These are phyloP conservation scores for Echiichthys vipera DNA, from an alignment of 2,797 vertebrate genomes.

Conservation along the genomic window DNA sequence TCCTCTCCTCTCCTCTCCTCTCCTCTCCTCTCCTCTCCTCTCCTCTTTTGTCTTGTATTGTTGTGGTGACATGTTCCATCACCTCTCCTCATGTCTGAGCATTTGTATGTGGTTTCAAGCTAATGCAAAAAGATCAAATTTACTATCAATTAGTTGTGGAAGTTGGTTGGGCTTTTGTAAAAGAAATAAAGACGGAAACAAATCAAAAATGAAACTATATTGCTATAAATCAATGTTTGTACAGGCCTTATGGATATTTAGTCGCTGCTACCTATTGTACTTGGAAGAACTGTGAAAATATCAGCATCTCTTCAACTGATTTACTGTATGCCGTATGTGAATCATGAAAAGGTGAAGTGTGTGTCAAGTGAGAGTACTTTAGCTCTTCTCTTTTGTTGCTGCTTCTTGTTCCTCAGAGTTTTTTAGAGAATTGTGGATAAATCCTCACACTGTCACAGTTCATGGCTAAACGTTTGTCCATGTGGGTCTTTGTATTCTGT, in stretches of 20 bases:
- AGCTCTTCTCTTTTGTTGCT: background rate
- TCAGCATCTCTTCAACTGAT: background rate
- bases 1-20: constrained; percentile 15
- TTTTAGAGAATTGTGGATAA: constrained; percentile 63
- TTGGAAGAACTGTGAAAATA: background rate
- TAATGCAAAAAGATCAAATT: constrained; percentile 63
- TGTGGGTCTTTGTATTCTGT: constrained; percentile 38
- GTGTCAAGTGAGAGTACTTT: background rate
- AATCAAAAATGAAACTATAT: background rate
- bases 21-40: background rate
- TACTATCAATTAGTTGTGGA: constrained; percentile 62
- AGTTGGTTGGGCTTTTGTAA: background rate
- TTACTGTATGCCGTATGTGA: background rate
- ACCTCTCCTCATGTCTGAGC: constrained; percentile 34
- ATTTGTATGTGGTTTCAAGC: constrained; percentile 55
- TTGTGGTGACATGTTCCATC: constrained; percentile 46
- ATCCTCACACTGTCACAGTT: constrained; percentile 27
- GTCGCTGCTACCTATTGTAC: background rate
- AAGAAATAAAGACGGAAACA: background rate
- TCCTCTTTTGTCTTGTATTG: constrained; percentile 33
- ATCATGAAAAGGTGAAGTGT: background rate
- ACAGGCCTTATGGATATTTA: background rate
- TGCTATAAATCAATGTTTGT: background rate
- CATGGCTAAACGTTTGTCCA: constrained; percentile 38
- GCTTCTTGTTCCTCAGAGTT: constrained; percentile 26